Percentiles rank a stretch among this genome's conserved stretches.
Conservation (phyloP, 2,113 vertebrate genomes). For the Pampusana beccarii region DNA sequence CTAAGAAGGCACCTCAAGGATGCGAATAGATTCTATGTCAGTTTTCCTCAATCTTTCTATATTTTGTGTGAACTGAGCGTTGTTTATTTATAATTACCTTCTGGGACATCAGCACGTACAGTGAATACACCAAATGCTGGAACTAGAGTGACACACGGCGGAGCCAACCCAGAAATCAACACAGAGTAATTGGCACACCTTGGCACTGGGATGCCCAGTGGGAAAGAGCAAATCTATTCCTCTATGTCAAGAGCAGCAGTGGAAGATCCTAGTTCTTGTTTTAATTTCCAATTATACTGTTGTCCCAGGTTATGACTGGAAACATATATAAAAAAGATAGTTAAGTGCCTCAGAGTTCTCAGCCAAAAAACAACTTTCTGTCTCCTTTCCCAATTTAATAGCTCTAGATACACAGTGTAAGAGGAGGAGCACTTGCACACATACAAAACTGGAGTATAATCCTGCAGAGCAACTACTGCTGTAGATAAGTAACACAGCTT, state of each 20-base stretch:
- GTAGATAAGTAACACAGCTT: not conserved
- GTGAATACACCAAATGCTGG: not conserved
- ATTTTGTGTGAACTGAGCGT: not conserved
- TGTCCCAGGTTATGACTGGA: not conserved
- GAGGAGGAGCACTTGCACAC: not conserved
- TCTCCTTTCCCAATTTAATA: not conserved
- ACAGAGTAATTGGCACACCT: not conserved
- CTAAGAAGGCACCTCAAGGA: not conserved
- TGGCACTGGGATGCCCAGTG: not conserved
- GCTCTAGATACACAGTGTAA: not conserved
- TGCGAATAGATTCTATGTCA: not conserved
- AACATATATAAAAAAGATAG: not conserved
- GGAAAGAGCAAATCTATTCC: not conserved
- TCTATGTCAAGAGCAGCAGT: not conserved
- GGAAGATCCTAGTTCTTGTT: not conserved
- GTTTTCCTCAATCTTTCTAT: not conserved
- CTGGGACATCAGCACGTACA: not conserved
- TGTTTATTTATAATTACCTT: not conserved
- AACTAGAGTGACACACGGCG: not conserved
- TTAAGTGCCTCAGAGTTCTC: not conserved
- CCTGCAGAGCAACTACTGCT: not conserved
- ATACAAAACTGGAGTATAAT: accelerated
- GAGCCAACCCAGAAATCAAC: not conserved
- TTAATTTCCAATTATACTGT: not conserved
- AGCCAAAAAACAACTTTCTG: not conserved